Evolutionary conservation across 2,888 invertebrate species (phyloP).

Genomic region (Bellardia pandia): DNA sequence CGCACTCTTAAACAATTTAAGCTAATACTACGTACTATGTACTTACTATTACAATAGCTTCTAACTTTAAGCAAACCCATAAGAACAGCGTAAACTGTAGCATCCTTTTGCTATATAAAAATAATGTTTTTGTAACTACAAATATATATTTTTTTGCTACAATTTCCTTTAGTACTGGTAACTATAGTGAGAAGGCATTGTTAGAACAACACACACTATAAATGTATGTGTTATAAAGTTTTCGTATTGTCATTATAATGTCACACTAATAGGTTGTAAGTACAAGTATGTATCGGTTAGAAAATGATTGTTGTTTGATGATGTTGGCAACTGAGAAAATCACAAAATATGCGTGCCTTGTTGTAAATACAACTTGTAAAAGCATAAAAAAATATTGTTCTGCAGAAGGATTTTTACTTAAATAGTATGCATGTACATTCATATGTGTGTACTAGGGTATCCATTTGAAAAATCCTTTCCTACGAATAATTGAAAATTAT

Average conservation of each 20-base stretch:
- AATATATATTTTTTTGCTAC: not conserved
- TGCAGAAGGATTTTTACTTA: not conserved
- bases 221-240: not conserved
- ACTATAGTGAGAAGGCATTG: not conserved
- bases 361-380: conserved; percentile 12
- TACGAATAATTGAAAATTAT: too few relatives aligned
- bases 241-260: conserved; percentile 51
- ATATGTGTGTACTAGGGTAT: too few relatives aligned
- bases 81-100: not conserved
- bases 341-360: conserved; percentile 10
- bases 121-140: not conserved
- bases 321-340: not conserved
- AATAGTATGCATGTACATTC: too few relatives aligned
- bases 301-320: conserved; percentile 22
- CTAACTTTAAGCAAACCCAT: not conserved
- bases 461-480: too few relatives aligned
- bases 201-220: not conserved
- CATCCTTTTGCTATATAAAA: not conserved
- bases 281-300: conserved; percentile 16
- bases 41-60: not conserved
- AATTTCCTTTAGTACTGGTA: not conserved
- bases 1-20: not conserved
- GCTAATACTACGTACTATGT: not conserved
- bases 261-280: conserved; percentile 41
- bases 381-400: conserved; percentile 10